Evolutionary conservation across 1,140 invertebrate species (phyloP).

Genomic region (Drosophila santomea): DNA sequence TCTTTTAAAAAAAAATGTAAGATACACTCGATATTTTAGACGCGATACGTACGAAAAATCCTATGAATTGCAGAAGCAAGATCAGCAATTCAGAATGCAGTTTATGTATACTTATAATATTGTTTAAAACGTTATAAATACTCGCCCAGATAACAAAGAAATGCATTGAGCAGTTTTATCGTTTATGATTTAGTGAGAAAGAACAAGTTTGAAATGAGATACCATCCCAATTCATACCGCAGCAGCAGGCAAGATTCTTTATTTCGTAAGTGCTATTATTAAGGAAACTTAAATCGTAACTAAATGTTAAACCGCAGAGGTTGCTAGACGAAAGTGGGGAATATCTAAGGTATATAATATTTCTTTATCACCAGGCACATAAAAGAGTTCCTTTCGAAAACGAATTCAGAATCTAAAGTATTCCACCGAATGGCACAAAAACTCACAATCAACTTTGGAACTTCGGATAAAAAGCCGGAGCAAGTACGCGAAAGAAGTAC

Average conservation of each 20-base stretch:
- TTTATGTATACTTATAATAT: background rate
- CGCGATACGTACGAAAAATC: background rate
- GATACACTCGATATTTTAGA: background rate
- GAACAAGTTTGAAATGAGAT: background rate
- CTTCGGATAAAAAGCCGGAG: background rate
- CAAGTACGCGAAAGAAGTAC: background rate
- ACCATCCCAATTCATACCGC: background rate
- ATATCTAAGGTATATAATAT: background rate
- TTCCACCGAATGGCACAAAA: background rate
- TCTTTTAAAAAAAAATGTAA: too few species aligned
- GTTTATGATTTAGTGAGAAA: background rate
- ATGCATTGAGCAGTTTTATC: background rate
- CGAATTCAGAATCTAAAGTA: background rate
- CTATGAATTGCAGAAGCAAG: background rate
- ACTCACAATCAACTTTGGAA: conserved; percentile 2
- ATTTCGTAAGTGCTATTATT: background rate
- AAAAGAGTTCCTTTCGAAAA: background rate
- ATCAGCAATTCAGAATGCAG: background rate
- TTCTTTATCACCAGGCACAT: background rate
- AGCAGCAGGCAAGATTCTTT: background rate
- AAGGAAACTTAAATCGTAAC: background rate
- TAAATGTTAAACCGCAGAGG: background rate
- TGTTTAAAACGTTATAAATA: background rate
- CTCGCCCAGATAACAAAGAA: background rate
- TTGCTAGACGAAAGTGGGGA: background rate